Evolutionary conservation across 2,113 vertebrate genomes (phyloP).

Genomic region (Bettongia penicillata): DNA sequence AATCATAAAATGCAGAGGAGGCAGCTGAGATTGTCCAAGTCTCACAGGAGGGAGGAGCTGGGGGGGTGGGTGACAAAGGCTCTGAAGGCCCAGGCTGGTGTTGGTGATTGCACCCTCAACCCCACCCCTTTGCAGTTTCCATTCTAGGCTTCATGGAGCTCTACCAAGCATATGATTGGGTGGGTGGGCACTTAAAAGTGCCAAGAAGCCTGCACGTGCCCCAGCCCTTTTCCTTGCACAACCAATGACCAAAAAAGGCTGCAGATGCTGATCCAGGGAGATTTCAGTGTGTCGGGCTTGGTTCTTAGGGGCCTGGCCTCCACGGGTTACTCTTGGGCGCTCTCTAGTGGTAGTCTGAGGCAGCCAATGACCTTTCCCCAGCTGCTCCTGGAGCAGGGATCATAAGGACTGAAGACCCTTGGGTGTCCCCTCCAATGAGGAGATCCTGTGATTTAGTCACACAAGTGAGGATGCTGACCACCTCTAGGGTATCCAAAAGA

Average conservation of each 20-base stretch:
- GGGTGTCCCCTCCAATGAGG: too few species aligned
- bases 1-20: too few species aligned
- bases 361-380: not conserved
- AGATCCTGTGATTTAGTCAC: not conserved
- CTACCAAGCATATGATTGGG: not conserved
- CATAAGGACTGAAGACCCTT: too few species aligned
- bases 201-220: not conserved
- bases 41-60: too few species aligned
- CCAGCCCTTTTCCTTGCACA: not conserved
- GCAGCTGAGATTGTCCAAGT: rapidly evolving
- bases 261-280: not conserved
- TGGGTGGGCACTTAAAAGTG: not conserved
- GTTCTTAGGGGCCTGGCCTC: not conserved
- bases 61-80: not conserved
- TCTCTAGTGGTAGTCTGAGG: conserved; percentile 43
- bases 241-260: not conserved
- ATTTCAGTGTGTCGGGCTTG: too few species aligned
- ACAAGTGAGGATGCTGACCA: too few species aligned
- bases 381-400: too few species aligned
- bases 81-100: not conserved
- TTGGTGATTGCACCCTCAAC: not conserved
- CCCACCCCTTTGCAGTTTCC: not conserved
- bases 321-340: not conserved
- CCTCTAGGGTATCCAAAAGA: too few species aligned
- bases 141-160: not conserved